phyloP scores from a whole-genome alignment of 1,140 invertebrate genomes.

The Gryon sp. region DNA sequence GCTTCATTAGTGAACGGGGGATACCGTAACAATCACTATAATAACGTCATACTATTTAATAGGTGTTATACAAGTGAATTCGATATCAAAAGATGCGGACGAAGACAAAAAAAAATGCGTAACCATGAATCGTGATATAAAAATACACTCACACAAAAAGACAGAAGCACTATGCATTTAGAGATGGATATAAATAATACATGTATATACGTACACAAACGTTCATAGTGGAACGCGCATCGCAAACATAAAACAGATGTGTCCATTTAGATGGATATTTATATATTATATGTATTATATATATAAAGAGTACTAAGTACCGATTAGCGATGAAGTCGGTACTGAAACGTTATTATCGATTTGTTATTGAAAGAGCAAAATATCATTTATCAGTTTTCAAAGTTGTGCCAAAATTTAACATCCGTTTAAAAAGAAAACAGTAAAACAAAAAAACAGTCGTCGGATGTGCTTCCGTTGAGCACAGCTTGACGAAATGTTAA shows the following conservation, averaged over 20 bases:
- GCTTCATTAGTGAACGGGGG: conserved; percentile 53
- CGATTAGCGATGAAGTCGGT: conserved; percentile 51
- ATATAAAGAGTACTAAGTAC: conserved; percentile 65
- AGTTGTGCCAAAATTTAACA: conserved; percentile 76
- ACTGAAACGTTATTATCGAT: conserved; percentile 69
- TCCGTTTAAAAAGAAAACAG: conserved; percentile 59
- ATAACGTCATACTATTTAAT: conserved; percentile 55
- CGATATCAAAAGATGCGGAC: conserved; percentile 38
- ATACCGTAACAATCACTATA: conserved; percentile 51
- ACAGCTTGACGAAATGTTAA: conserved; percentile 2
- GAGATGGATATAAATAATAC: conserved; percentile 69
- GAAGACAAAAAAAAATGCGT: conserved; percentile 55
- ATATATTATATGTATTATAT: conserved; percentile 70
- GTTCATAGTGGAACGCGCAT: conserved; percentile 52
- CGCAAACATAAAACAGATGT: conserved; percentile 67
- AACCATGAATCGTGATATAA: conserved; percentile 63
- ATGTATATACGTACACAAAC: conserved; percentile 62
- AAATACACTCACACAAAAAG: conserved; percentile 63
- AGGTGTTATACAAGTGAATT: conserved; percentile 49
- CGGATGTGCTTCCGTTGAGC: conserved; percentile 10
- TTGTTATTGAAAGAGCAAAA: conserved; percentile 71
- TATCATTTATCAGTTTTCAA: conserved; percentile 67
- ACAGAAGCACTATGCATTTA: conserved; percentile 70
- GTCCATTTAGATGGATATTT: conserved; percentile 73
- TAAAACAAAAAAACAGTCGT: conserved; percentile 20